Conservation (phyloP, 2,113 vertebrate species). For the Isichthys henryi region DNA sequence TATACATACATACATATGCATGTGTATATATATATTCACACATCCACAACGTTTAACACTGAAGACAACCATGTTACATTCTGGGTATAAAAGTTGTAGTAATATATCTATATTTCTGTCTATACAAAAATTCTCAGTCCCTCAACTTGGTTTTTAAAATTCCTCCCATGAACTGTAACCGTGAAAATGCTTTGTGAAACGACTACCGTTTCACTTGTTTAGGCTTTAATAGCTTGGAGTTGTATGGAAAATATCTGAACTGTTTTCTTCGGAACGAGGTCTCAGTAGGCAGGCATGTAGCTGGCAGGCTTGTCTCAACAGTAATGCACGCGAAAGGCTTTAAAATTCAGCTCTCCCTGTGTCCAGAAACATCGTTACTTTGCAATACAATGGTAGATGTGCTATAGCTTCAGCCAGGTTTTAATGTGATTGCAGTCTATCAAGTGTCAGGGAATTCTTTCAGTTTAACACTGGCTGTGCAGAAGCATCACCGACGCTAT, state of each 20-base stretch:
- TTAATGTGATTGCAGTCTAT: background rate
- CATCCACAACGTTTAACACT: slow-evolving; percentile 61
- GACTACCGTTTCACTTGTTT: slow-evolving; percentile 7
- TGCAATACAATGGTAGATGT: slow-evolving; percentile 30
- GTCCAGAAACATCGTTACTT: slow-evolving; percentile 33
- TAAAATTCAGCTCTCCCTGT: slow-evolving; percentile 29
- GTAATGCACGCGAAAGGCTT: slow-evolving; percentile 34
- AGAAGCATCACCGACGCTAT: background rate
- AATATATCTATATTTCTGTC: slow-evolving; percentile 56
- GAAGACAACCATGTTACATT: slow-evolving; percentile 55
- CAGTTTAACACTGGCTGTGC: background rate
- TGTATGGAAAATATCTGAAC: slow-evolving; percentile 26
- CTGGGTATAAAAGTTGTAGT: slow-evolving; percentile 62
- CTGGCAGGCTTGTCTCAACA: slow-evolving; percentile 33
- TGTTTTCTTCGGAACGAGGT: slow-evolving; percentile 38
- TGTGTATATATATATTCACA: slow-evolving; percentile 58
- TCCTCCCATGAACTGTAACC: slow-evolving; percentile 49
- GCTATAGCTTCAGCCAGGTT: slow-evolving; percentile 38
- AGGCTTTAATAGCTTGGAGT: slow-evolving; percentile 22
- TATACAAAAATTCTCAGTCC: slow-evolving; percentile 57
- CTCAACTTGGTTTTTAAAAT: slow-evolving; percentile 44
- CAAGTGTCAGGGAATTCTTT: background rate
- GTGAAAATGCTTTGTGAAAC: slow-evolving; percentile 38
- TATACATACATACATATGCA: slow-evolving; percentile 19
- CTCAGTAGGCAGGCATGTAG: slow-evolving; percentile 35